These are phyloP conservation scores for Spatula versicolor DNA, from an alignment of 2,797 vertebrate genomes.

Conservation along the genomic window DNA sequence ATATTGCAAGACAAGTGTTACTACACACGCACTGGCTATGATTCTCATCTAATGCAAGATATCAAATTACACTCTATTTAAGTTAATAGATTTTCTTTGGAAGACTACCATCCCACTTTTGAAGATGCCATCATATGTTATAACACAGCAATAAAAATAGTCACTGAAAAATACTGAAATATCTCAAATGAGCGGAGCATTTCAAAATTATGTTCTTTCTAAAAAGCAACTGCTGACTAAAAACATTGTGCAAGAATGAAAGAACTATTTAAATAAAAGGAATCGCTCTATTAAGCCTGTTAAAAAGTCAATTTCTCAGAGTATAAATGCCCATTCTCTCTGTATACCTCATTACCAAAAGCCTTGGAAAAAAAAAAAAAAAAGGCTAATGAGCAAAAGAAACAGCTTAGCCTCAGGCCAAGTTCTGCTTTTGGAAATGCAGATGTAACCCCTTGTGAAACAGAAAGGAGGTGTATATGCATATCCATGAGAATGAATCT, in stretches of 20 bases:
- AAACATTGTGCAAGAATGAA: background rate
- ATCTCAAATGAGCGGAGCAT: background rate
- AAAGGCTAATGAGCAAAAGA: background rate
- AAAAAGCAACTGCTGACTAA: background rate
- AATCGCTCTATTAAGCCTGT: background rate
- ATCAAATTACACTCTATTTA: background rate
- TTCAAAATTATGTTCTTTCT: background rate
- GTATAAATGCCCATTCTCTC: background rate
- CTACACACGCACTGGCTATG: fast-evolving
- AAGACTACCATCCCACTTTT: background rate
- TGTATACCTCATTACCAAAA: background rate
- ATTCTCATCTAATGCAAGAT: background rate
- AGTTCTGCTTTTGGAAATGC: background rate
- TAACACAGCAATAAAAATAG: background rate
- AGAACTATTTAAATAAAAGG: background rate
- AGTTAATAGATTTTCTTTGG: background rate
- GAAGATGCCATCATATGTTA: background rate
- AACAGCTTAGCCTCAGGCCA: background rate
- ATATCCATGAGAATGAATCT: background rate
- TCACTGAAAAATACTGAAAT: background rate
- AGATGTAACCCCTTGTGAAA: background rate
- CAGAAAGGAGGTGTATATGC: background rate
- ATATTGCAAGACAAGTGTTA: background rate
- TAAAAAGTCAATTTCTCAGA: background rate
- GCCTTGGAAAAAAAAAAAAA: background rate